Conservation (phyloP, 2,113 vertebrate species). For the Aix galericulata region DNA sequence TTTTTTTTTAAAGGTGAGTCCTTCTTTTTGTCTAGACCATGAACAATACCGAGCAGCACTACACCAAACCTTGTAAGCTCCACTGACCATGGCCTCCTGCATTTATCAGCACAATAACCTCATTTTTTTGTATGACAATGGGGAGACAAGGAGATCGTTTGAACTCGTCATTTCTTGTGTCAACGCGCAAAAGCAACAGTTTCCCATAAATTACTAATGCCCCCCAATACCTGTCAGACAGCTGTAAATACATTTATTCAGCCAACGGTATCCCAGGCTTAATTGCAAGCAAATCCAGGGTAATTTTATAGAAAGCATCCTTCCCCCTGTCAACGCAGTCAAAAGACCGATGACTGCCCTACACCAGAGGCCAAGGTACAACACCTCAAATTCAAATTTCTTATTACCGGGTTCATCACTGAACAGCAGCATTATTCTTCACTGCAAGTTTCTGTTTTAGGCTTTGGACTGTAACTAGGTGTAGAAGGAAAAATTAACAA, state of each 20-base stretch:
- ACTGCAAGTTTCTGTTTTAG: neutral
- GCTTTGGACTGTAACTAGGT: neutral
- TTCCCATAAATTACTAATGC: neutral
- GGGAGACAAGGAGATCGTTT: neutral
- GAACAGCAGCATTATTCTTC: neutral
- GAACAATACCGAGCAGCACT: neutral
- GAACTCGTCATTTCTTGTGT: neutral
- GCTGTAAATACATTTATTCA: neutral
- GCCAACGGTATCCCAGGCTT: neutral
- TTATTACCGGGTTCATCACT: neutral
- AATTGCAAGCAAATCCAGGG: neutral
- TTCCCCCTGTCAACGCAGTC: neutral
- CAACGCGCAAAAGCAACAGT: neutral
- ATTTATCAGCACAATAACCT: neutral
- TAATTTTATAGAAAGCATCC: neutral
- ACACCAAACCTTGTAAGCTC: neutral
- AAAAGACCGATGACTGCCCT: neutral
- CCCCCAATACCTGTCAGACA: neutral
- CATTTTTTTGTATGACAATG: neutral
- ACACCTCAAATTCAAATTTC: neutral
- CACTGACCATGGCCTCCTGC: neutral
- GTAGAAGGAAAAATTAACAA: neutral
- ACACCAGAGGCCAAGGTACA: neutral
- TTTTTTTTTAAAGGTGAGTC: neutral
- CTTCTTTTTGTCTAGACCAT: neutral